Conservation (phyloP, 2,113 vertebrate species). For the Sylvia atricapilla region DNA sequence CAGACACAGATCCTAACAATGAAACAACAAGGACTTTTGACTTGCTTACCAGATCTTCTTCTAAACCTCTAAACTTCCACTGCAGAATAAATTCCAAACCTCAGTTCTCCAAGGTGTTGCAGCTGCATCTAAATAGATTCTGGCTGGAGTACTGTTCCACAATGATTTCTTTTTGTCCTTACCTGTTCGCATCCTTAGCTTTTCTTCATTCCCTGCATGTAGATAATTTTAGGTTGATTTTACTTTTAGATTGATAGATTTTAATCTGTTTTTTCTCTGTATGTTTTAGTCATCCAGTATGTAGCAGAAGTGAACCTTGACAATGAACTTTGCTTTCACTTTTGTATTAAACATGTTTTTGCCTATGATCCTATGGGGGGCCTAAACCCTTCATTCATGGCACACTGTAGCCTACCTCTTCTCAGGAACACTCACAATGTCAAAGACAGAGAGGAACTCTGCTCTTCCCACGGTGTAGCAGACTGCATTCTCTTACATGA, state of each 20-base stretch:
- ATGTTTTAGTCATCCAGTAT: not conserved
- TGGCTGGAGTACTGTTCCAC: not conserved
- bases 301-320: not conserved
- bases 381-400: fast-evolving
- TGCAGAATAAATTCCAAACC: not conserved
- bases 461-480: not conserved
- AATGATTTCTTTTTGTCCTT: not conserved
- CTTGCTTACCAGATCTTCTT: not conserved
- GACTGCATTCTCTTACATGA: not conserved
- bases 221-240: not conserved
- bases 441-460: not conserved
- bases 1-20: not conserved
- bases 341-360: not conserved
- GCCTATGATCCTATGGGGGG: not conserved
- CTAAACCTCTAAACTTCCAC: not conserved
- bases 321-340: not conserved
- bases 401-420: not conserved
- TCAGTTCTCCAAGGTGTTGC: fast-evolving
- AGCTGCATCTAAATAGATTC: not conserved
- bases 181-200: not conserved
- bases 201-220: not conserved
- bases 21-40: not conserved
- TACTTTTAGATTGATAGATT: not conserved
- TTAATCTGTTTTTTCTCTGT: not conserved
- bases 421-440: not conserved